Conservation (phyloP, 1,140 invertebrate species). For the Rhopalosiphum padi region DNA sequence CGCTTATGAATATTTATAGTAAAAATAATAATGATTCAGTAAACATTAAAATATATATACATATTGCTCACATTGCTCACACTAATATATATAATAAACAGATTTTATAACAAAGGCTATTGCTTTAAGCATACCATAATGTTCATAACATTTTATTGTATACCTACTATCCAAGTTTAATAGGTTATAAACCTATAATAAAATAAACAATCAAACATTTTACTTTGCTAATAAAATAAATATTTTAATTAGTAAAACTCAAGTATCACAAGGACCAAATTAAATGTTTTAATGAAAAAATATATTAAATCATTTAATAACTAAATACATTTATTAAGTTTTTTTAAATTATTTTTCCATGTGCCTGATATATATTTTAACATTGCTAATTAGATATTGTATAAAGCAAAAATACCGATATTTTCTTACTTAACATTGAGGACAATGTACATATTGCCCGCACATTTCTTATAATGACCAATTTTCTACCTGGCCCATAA, state of each 20-base stretch:
- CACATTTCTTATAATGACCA: neutral
- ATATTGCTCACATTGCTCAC: neutral
- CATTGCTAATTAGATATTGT: neutral
- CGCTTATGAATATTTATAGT: neutral
- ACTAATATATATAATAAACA: neutral
- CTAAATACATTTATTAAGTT: too few relatives aligned
- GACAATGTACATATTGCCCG: neutral
- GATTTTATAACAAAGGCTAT: neutral
- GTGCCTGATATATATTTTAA: too few relatives aligned
- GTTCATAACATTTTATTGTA: neutral
- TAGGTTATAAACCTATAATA: neutral
- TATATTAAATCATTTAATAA: too few relatives aligned
- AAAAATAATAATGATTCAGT: neutral
- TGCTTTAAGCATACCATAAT: neutral
- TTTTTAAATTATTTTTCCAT: too few relatives aligned
- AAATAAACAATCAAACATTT: neutral
- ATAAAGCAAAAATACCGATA: neutral
- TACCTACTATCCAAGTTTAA: neutral
- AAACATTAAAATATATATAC: neutral
- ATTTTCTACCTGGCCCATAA: neutral
- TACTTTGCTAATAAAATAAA: neutral
- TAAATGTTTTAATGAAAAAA: too few relatives aligned
- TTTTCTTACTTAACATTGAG: neutral
- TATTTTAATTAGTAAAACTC: neutral
- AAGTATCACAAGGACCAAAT: too few relatives aligned